These are phyloP conservation scores for Eonycteris spelaea DNA, from an alignment of 2,113 vertebrate genomes.

Conservation along the genomic window DNA sequence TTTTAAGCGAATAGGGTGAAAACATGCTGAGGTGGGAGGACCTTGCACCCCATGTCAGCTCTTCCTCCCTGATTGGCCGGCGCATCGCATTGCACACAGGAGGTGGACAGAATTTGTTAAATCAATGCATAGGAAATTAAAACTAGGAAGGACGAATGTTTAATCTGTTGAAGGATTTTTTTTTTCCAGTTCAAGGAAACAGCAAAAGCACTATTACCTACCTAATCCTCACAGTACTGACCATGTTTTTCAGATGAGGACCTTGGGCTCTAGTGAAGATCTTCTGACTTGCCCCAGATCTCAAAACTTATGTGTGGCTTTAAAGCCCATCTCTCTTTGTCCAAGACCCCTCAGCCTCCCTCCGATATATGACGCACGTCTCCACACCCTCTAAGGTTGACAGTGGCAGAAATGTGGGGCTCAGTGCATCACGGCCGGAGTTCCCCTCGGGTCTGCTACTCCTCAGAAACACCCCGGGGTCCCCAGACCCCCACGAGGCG, in stretches of 20 bases:
- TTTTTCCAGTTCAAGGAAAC: background rate
- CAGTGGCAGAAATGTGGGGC: background rate
- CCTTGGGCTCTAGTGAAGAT: background rate
- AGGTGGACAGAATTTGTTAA: background rate
- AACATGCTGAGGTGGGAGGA: background rate
- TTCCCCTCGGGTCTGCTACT: background rate
- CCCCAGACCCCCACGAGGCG: background rate
- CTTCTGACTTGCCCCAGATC: background rate
- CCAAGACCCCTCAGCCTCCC: too few species aligned
- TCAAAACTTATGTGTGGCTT: background rate
- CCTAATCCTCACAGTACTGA: background rate
- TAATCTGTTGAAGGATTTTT: background rate
- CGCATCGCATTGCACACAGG: background rate
- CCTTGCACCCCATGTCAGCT: background rate
- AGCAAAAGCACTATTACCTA: background rate
- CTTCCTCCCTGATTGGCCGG: background rate
- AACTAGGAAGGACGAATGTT: background rate
- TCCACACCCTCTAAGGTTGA: accelerated
- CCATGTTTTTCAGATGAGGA: background rate
- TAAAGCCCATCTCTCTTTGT: background rate
- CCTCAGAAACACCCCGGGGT: background rate
- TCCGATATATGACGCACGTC: background rate
- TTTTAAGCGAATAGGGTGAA: background rate
- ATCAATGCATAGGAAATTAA: background rate
- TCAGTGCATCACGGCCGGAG: accelerated